Base-by-base conservation (phyloP, 2,113 vertebrate genomes). In the Apistogramma diplotaenia region DNA sequence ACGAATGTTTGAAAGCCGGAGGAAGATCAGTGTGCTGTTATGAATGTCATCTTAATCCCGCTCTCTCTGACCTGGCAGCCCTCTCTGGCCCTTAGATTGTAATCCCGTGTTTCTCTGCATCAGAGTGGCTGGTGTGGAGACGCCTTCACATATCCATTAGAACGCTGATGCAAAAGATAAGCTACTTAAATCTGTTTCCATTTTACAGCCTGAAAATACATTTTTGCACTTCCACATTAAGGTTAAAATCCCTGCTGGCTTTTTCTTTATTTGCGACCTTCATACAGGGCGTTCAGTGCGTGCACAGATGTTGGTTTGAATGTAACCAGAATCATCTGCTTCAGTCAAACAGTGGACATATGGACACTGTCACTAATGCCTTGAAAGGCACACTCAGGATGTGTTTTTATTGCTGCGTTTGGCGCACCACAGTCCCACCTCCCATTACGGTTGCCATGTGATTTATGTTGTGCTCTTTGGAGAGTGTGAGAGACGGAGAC, bases 371-470 rank as follows among this genome's bases (percentile, higher is more conserved):
- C 89, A 89, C 86, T 84, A 88, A 89, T 87, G 85, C 86, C 90
- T 90, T 88, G 88, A 89, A 87, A 91, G 85, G 87, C 86, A 89
- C 83, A 57, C 78, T 85, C 43, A 67, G 87, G 87, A 87, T 90
- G 83, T 89, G 79, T 90, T 93, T 72, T 94, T 91, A 93, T 89
- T 90, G 89, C 85, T 89, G 91, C 88, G 89, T 94, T 88, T 86
- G 73, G 87, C 88, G 74, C 86, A 82, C 75, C 81, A 84, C 86
- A 57, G 83, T 82, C 87, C 81, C 58, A 74, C 77, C 84, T 86
- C 87, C 83, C 80, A 86, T 84, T 89, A 86, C 19, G 59, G 84
- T 87, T 89, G 83, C 78, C 73, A 76, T 89, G 89, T 88, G 88
- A 93, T 92, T 94, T 92, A 93, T 91, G 90, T 76, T 60, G 55